phyloP scores from a whole-genome alignment of 2,797 vertebrate genomes.

The Pantherophis alleghaniensis region DNA sequence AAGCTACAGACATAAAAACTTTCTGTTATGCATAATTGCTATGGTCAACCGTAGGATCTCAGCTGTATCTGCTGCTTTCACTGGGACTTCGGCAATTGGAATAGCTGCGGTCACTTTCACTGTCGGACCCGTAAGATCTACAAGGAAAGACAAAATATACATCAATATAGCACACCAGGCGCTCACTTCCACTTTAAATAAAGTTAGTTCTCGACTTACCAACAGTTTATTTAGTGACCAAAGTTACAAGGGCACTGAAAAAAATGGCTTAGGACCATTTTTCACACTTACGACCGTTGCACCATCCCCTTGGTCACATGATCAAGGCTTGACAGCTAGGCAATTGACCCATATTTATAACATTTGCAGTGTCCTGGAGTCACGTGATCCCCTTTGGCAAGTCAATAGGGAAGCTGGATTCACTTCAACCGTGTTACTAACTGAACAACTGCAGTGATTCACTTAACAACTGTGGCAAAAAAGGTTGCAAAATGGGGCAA shows the following conservation, averaged over 20 bases:
- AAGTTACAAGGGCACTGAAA: not conserved
- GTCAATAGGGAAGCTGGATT: not conserved
- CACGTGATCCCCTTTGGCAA: not conserved
- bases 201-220: accelerated
- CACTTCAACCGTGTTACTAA: not conserved
- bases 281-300: not conserved
- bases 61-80: conserved; percentile 88
- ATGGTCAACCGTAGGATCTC: conserved; percentile 31
- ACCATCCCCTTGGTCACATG: not conserved
- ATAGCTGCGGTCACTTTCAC: conserved; percentile 84
- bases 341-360: not conserved
- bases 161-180: not conserved
- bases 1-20: conserved; percentile 39
- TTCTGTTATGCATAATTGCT: not conserved
- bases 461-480: not conserved
- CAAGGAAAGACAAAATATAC: conserved; percentile 8
- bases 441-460: not conserved
- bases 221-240: not conserved
- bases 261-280: not conserved
- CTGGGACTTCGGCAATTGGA: conserved; percentile 87
- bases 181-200: not conserved
- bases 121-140: conserved; percentile 89
- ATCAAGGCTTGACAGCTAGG: not conserved
- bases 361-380: accelerated
- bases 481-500: not conserved